Evolutionary conservation across 2,797 vertebrate genomes (phyloP).

Genomic region (Merluccius polli): DNA sequence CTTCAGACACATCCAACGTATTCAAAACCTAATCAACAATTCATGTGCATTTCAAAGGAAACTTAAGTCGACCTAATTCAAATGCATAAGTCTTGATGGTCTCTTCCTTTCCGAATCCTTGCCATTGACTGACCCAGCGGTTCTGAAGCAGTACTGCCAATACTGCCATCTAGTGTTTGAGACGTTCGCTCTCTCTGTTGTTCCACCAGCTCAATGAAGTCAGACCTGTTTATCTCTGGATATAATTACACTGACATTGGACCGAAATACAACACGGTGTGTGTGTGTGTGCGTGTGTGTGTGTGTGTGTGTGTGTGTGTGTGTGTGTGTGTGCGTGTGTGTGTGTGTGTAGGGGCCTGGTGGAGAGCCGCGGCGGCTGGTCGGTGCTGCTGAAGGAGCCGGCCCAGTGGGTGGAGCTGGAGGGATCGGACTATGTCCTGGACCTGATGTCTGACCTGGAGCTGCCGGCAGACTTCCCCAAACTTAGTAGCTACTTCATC

Average conservation of each 20-base stretch:
- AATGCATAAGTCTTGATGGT: neutral
- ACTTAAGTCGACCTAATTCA: neutral
- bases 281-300: neutral
- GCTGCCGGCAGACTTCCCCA: constrained; percentile 84
- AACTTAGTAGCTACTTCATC: constrained; percentile 89
- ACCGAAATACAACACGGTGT: neutral
- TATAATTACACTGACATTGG: too few relatives aligned
- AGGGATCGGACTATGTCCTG: constrained; percentile 91
- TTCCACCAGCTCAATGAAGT: too few relatives aligned
- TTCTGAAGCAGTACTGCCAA: neutral
- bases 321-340: constrained; percentile 6
- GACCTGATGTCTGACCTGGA: constrained; percentile 92
- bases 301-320: constrained; percentile 4
- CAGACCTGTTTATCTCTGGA: too few relatives aligned
- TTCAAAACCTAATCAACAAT: neutral
- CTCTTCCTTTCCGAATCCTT: neutral
- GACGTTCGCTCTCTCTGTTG: neutral
- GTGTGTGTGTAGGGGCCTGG: constrained; percentile 72
- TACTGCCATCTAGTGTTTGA: neutral
- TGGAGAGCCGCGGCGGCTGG: constrained; percentile 84
- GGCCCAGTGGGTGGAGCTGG: constrained; percentile 88
- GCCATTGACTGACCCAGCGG: neutral
- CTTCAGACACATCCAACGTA: neutral
- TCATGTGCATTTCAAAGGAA: neutral
- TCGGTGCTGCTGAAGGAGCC: constrained; percentile 86